phyloP scores from a whole-genome alignment of 2,113 vertebrate genomes.

The Caloenas nicobarica region DNA sequence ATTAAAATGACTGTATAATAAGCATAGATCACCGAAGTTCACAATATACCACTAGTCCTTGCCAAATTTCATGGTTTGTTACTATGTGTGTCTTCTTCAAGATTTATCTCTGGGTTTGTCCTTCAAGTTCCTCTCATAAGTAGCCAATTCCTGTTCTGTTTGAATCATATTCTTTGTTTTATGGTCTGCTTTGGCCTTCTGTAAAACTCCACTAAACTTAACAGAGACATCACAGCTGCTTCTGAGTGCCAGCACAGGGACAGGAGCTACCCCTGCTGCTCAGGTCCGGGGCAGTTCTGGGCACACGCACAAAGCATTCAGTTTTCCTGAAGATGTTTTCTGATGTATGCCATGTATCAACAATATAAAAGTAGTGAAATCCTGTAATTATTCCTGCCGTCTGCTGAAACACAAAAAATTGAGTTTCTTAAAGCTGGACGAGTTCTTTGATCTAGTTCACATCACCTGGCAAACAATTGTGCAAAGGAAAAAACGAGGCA shows the following conservation, averaged over 20 bases:
- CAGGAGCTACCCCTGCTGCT: background rate
- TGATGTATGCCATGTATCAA: background rate
- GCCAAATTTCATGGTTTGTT: no score
- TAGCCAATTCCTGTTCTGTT: no score
- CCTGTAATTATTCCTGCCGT: background rate
- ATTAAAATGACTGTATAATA: no score
- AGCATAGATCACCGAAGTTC: no score
- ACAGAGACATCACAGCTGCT: background rate
- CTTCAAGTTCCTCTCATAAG: no score
- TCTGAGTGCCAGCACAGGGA: background rate
- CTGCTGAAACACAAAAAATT: background rate
- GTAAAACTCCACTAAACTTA: no score
- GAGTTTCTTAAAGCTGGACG: background rate
- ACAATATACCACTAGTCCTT: no score
- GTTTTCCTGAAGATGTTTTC: conserved; percentile 2
- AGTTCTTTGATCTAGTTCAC: background rate
- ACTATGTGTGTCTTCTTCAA: no score
- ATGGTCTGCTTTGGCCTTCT: no score
- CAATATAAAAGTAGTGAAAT: background rate
- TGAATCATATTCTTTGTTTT: no score
- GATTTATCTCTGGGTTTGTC: no score
- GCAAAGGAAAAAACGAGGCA: background rate
- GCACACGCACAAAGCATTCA: background rate
- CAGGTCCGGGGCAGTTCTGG: background rate
- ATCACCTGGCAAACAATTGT: background rate